Percentiles rank a stretch among this genome's conserved stretches.
phyloP scores from a whole-genome alignment of 2,888 invertebrate genomes.

The Taphrorychus bicolor region DNA sequence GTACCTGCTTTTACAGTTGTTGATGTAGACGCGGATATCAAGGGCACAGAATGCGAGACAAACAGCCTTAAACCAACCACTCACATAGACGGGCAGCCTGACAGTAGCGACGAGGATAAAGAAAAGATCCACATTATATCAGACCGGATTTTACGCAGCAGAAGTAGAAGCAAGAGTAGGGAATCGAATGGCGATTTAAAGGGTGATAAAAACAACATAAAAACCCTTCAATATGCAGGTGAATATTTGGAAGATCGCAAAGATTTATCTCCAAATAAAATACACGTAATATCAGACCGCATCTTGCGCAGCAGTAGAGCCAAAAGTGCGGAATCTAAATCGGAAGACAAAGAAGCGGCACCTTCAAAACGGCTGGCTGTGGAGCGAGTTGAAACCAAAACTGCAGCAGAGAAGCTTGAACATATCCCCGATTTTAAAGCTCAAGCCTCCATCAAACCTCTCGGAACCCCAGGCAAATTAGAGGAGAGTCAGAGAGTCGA shows the following conservation, averaged over 20 bases:
- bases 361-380: not conserved
- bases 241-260: not conserved
- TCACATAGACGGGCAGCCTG: not conserved
- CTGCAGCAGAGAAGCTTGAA: no score
- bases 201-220: not conserved
- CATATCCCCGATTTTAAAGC: no score
- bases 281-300: not conserved
- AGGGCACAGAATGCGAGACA: no score
- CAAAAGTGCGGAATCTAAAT: not conserved
- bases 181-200: not conserved
- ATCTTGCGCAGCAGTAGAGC: not conserved
- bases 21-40: no score
- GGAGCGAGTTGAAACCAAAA: no score
- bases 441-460: not conserved
- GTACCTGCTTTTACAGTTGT: no score
- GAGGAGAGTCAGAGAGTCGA: no score
- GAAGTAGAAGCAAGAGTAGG: not conserved
- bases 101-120: not conserved
- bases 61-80: no score
- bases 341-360: not conserved
- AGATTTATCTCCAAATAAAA: no score
- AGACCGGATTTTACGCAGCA: not conserved
- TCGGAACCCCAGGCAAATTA: no score
- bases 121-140: not conserved
- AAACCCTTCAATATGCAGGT: not conserved